Percentiles rank a stretch among this genome's conserved stretches.
These are phyloP conservation scores for Ciconia nigra DNA, from an alignment of 2,797 vertebrate species.

Conservation along the genomic window DNA sequence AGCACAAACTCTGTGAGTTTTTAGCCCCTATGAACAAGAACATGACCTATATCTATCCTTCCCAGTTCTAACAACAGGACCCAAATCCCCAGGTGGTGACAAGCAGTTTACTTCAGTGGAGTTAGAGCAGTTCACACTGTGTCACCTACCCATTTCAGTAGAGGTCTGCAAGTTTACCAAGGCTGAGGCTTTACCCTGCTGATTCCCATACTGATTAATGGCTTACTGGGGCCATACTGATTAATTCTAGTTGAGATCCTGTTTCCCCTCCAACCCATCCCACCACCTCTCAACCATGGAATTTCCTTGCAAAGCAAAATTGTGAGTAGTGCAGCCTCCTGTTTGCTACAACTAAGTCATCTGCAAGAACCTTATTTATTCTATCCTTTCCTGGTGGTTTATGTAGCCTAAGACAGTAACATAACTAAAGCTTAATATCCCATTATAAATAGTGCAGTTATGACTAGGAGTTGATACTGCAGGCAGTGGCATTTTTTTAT, in stretches of 20 bases:
- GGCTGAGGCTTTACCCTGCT: background rate
- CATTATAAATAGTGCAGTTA: constrained; percentile 46
- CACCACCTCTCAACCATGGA: background rate
- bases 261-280: background rate
- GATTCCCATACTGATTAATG: background rate
- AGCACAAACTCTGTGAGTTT: background rate
- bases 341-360: constrained; percentile 8
- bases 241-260: background rate
- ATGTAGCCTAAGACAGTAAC: constrained; percentile 48
- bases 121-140: background rate
- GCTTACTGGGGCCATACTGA: background rate
- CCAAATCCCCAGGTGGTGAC: background rate
- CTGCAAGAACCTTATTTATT: constrained; percentile 36
- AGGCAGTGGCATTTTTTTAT: background rate
- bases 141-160: background rate
- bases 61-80: background rate
- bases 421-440: constrained; percentile 62
- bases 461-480: background rate
- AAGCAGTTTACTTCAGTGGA: background rate
- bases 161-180: background rate
- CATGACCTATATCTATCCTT: background rate
- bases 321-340: background rate
- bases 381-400: constrained; percentile 32
- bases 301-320: background rate
- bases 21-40: background rate